Conservation (phyloP, 2,888 invertebrate genomes). For the Adineta ricciae region DNA sequence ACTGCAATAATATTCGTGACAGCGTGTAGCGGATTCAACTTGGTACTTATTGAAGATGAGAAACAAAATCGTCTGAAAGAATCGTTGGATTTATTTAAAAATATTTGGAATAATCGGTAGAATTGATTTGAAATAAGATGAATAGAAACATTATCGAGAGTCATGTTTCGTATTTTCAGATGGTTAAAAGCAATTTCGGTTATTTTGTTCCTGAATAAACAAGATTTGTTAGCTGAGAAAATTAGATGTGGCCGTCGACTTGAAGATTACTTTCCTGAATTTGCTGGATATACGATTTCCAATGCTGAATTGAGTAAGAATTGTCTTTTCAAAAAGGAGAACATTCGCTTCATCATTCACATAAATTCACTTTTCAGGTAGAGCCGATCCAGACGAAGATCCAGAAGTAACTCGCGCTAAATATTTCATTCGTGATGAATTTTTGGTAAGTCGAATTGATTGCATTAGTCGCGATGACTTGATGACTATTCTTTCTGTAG, state of each 20-base stretch:
- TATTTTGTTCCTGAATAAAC: constrained; percentile 98
- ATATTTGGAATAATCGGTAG: constrained; percentile 99
- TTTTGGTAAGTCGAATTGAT: constrained; percentile 65
- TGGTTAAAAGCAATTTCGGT: constrained; percentile 99
- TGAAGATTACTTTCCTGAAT: constrained; percentile 97
- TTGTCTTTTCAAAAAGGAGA: no score
- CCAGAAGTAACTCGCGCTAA: constrained; percentile 90
- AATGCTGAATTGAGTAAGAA: constrained; percentile 48
- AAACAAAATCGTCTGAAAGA: constrained; percentile 94
- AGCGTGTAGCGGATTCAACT: constrained; percentile 97
- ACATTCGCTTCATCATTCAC: no score
- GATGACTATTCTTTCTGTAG: neutral
- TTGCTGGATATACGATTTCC: constrained; percentile 47
- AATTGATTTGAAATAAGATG: no score
- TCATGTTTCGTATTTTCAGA: no score
- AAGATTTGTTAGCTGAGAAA: constrained; percentile 97
- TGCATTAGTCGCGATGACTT: no score
- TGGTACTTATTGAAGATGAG: constrained; percentile 97
- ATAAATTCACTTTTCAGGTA: constrained; percentile 38
- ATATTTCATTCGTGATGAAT: constrained; percentile 99
- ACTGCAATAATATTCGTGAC: constrained; percentile 99
- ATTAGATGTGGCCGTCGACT: constrained; percentile 91
- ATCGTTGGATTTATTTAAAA: constrained; percentile 96
- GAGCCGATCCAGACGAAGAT: constrained; percentile 51
- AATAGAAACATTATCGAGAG: no score